Conservation (phyloP, 2,113 vertebrate genomes). For the Passerina amoena region DNA sequence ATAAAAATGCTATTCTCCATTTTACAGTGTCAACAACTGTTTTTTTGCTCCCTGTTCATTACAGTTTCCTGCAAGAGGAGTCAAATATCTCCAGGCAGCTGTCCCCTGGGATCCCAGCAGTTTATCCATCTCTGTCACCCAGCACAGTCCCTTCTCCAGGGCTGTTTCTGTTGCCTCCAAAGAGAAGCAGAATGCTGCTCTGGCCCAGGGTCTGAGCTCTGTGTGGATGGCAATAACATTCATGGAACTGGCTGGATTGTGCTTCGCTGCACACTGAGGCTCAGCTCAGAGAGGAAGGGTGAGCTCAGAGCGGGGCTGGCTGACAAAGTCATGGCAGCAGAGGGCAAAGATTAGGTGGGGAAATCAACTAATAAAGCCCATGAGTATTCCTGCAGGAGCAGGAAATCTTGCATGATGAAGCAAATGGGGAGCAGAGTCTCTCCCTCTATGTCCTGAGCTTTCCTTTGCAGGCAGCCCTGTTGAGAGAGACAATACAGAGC, state of each 20-base stretch:
- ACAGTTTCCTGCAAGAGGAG: not conserved
- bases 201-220: not conserved
- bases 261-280: not conserved
- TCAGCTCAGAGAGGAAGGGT: not conserved
- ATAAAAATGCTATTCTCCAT: not conserved
- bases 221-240: not conserved
- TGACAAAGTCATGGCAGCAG: not conserved
- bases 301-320: not conserved
- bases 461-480: not conserved
- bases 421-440: not conserved
- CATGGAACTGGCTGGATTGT: not conserved
- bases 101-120: not conserved
- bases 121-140: not conserved
- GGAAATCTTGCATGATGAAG: not conserved
- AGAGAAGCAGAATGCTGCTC: not conserved
- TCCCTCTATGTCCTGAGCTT: not conserved
- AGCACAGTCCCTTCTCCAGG: not conserved
- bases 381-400: not conserved
- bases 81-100: not conserved
- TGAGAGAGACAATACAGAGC: not conserved
- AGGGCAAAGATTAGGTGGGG: not conserved
- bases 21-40: not conserved
- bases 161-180: not conserved
- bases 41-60: not conserved
- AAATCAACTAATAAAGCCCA: not conserved